Conservation (phyloP, 1,140 invertebrate genomes). For the Metopolophium dirhodum region DNA sequence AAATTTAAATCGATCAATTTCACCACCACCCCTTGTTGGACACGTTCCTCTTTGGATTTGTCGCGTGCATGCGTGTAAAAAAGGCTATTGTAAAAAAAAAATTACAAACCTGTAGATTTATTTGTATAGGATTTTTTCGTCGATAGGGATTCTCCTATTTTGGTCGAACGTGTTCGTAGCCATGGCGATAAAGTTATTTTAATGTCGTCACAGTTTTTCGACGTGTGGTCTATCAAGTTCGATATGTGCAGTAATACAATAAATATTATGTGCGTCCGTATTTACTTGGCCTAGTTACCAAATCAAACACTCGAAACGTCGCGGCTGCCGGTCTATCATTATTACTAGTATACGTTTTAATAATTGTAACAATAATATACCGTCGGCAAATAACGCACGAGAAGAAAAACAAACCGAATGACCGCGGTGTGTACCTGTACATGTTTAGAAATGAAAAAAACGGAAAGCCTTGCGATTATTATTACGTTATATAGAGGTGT, state of each 20-base stretch:
- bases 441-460: not conserved
- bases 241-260: not conserved
- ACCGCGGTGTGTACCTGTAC: not conserved
- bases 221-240: not conserved
- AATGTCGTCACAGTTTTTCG: not conserved
- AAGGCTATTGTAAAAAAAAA: not conserved
- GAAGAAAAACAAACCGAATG: not conserved
- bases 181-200: not conserved
- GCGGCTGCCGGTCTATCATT: not conserved
- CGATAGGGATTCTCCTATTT: not conserved
- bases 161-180: not conserved
- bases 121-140: not conserved
- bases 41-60: not conserved
- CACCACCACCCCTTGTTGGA: not conserved
- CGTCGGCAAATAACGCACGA: not conserved
- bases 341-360: conserved; percentile 3
- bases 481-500: not conserved
- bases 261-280: not conserved
- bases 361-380: not conserved
- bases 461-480: not conserved
- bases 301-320: conserved; percentile 28
- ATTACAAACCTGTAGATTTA: not conserved
- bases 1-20: not conserved
- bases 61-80: not conserved
- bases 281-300: conserved; percentile 43